Percentiles rank a stretch among this genome's conserved stretches.
These are phyloP conservation scores for Spilosoma lubricipeda DNA, from an alignment of 2,888 invertebrate genomes.

Conservation along the genomic window DNA sequence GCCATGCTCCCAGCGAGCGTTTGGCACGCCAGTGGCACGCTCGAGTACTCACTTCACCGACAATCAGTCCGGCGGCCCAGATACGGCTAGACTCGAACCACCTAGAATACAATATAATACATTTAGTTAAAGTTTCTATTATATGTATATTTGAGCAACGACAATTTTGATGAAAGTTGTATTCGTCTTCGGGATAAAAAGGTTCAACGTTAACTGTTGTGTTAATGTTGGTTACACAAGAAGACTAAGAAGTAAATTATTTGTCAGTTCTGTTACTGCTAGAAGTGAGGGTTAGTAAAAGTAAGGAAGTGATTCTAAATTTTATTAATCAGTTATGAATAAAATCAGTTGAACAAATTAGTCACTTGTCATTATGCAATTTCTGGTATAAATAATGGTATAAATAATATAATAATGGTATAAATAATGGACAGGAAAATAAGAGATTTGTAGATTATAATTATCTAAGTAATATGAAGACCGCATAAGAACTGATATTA, in stretches of 20 bases:
- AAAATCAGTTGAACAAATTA: too few species aligned
- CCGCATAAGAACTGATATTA: too few species aligned
- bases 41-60: constrained; percentile 94
- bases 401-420: not conserved
- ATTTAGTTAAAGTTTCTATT: not conserved
- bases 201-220: not conserved
- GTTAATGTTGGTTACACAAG: not conserved
- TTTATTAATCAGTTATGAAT: not conserved
- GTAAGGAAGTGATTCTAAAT: not conserved
- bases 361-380: too few species aligned
- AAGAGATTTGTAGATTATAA: not conserved
- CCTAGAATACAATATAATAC: constrained; percentile 78
- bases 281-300: not conserved
- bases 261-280: not conserved
- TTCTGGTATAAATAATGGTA: not conserved
- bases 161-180: not conserved
- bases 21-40: constrained; percentile 97
- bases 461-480: too few species aligned
- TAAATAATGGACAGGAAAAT: not conserved
- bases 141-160: not conserved
- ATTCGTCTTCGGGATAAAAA: not conserved
- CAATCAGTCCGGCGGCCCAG: constrained; percentile 96
- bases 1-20: constrained; percentile 94
- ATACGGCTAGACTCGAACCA: constrained; percentile 97
- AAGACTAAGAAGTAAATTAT: not conserved